Evolutionary conservation across 2,113 vertebrate species (phyloP).

Genomic region (Mesitornis unicolor): DNA sequence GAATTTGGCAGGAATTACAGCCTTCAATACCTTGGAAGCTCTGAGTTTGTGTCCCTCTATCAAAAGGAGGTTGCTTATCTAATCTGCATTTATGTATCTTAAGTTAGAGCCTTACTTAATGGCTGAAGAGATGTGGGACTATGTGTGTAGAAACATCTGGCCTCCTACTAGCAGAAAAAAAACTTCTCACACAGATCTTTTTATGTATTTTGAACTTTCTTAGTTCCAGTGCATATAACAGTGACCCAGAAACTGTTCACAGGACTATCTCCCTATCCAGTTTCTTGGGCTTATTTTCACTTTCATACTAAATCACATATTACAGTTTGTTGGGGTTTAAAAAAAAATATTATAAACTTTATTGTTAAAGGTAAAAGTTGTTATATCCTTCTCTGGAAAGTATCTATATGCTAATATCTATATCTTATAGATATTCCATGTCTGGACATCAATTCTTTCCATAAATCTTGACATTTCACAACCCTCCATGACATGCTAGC

Average conservation of each 20-base stretch:
- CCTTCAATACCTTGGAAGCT: not conserved
- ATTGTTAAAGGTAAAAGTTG: not conserved
- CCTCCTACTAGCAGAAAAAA: too few species aligned
- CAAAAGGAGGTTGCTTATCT: not conserved
- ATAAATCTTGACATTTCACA: not conserved
- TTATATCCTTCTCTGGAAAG: not conserved
- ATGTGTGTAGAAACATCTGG: too few species aligned
- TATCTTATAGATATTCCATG: conserved; percentile 19
- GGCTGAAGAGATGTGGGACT: not conserved
- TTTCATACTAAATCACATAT: not conserved
- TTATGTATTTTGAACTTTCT: not conserved
- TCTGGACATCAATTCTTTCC: not conserved
- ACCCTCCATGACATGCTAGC: not conserved
- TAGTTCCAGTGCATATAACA: not conserved
- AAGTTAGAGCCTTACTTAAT: not conserved
- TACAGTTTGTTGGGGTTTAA: not conserved
- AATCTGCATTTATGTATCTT: not conserved
- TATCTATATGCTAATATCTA: not conserved
- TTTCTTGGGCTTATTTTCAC: not conserved
- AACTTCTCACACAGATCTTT: too few species aligned
- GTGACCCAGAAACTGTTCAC: not conserved
- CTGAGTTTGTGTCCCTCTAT: not conserved
- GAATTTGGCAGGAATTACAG: not conserved
- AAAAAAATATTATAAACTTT: not conserved
- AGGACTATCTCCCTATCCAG: not conserved